These are phyloP conservation scores for Falco naumanni DNA, from an alignment of 2,797 vertebrate species.

Conservation along the genomic window DNA sequence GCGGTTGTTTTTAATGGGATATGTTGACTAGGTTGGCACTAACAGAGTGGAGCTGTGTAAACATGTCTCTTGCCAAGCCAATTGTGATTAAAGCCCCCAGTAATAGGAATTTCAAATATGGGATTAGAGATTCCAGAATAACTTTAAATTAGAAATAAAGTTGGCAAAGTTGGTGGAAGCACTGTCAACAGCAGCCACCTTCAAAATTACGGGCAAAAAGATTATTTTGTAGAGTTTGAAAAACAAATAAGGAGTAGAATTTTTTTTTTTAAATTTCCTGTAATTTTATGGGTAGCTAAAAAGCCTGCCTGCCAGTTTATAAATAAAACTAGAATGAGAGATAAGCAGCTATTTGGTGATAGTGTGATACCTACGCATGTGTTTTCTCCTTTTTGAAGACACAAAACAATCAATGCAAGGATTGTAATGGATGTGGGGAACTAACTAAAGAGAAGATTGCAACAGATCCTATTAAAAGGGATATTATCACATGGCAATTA, in stretches of 20 bases:
- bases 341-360: neutral
- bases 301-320: neutral
- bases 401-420: neutral
- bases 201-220: neutral
- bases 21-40: neutral
- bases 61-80: neutral
- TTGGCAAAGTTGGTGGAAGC: neutral
- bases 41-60: neutral
- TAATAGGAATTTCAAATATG: constrained; percentile 12
- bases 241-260: neutral
- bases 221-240: neutral
- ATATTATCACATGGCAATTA: neutral
- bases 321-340: neutral
- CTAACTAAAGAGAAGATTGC: neutral
- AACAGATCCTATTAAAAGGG: neutral
- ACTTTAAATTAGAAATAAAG: constrained; percentile 29
- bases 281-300: neutral
- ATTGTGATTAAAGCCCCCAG: neutral
- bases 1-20: neutral
- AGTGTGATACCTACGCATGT: neutral
- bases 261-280: neutral
- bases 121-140: constrained; percentile 20
- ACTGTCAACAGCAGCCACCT: neutral
- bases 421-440: neutral
- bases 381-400: neutral